Percentiles rank a stretch among this genome's conserved stretches.
phyloP scores from a whole-genome alignment of 1,140 invertebrate genomes.

The Zaprionus ornatus region DNA sequence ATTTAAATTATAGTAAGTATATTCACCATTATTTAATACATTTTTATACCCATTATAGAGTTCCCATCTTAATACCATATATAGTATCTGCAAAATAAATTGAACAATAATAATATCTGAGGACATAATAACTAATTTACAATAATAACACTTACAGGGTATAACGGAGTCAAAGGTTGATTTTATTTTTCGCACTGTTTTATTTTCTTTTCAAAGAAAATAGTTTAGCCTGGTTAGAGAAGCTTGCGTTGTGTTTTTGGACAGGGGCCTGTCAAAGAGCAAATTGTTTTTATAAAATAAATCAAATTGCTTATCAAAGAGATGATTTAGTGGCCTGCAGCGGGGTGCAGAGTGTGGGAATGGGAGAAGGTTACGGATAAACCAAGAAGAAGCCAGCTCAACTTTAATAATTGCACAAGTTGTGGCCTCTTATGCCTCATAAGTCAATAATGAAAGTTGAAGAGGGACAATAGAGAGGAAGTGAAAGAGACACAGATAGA shows the following conservation, averaged over 20 bases:
- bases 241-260: conserved; percentile 33
- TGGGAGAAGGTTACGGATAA: background rate
- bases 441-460: conserved; percentile 67
- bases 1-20: background rate
- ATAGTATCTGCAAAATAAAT: background rate
- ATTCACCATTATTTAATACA: background rate
- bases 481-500: conserved; percentile 27
- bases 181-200: conserved; percentile 1
- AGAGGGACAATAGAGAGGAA: conserved; percentile 28
- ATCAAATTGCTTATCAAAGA: conserved; percentile 81
- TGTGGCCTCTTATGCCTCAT: conserved; percentile 77
- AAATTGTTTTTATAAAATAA: conserved; percentile 79
- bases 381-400: conserved; percentile 28
- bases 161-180: background rate
- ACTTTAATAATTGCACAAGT: conserved; percentile 81
- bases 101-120: background rate
- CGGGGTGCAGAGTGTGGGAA: background rate
- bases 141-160: background rate
- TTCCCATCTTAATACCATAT: too few species aligned
- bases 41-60: too few species aligned
- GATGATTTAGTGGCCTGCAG: conserved; percentile 73
- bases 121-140: background rate
- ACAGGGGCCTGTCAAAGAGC: conserved; percentile 48
- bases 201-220: conserved; percentile 44
- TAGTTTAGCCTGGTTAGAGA: conserved; percentile 49